Conservation (phyloP, 1,140 invertebrate species). For the Drosophila melanica region DNA sequence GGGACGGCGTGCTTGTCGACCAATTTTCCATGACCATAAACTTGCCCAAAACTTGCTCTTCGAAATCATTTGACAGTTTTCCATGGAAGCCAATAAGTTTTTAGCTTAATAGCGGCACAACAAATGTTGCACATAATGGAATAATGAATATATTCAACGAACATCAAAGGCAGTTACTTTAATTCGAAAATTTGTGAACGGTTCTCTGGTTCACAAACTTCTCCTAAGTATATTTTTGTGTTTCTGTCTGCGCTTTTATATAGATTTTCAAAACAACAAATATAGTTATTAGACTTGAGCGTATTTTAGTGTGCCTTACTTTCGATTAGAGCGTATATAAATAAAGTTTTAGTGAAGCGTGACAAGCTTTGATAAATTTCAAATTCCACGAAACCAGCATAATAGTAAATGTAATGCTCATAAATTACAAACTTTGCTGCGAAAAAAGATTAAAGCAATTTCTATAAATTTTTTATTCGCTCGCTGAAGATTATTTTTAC, state of each 20-base stretch:
- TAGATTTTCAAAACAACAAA: background rate
- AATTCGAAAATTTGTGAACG: background rate
- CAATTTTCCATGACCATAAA: conserved; percentile 41
- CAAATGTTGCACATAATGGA: conserved; percentile 30
- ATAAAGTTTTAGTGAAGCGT: background rate
- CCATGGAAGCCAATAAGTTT: conserved; percentile 21
- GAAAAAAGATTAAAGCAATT: conserved; percentile 10
- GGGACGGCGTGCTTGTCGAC: background rate
- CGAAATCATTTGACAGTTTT: conserved; percentile 25
- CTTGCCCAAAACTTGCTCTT: conserved; percentile 26
- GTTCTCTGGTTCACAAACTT: background rate
- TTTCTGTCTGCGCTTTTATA: too few species aligned
- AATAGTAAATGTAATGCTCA: conserved; percentile 9
- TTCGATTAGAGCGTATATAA: background rate
- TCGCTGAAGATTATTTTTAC: conserved; percentile 9
- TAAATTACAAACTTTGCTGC: background rate
- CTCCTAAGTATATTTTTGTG: too few species aligned
- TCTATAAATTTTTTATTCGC: conserved; percentile 18
- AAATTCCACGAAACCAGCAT: background rate
- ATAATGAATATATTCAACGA: conserved; percentile 11
- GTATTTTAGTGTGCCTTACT: background rate
- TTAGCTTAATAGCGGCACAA: background rate
- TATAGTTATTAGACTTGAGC: too few species aligned
- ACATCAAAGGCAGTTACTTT: background rate
- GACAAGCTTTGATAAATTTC: background rate